Evolutionary conservation across 2,888 invertebrate species (phyloP).

Genomic region (Pandemis cinnamomeana): DNA sequence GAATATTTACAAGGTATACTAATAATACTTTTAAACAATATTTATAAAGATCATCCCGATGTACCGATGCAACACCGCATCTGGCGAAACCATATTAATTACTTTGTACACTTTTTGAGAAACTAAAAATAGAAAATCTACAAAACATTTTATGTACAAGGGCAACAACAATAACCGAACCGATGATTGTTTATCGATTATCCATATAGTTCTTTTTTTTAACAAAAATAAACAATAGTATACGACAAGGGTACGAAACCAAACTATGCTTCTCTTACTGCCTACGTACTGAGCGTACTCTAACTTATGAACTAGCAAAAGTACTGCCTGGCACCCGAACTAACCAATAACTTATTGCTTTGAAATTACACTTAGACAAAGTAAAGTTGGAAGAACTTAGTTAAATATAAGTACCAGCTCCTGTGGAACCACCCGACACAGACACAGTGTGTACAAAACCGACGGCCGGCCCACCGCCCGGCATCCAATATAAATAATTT

Average conservation of each 20-base stretch:
- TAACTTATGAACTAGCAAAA: constrained; percentile 60
- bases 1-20: constrained; percentile 79
- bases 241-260: constrained; percentile 42
- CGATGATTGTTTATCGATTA: constrained; percentile 63
- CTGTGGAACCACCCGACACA: constrained; percentile 54
- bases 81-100: constrained; percentile 69
- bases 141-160: constrained; percentile 81
- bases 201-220: constrained; percentile 52
- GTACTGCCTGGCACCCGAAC: constrained; percentile 64
- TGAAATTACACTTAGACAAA: constrained; percentile 55
- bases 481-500: constrained; percentile 73
- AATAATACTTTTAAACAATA: constrained; percentile 84
- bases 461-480: constrained; percentile 50
- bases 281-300: constrained; percentile 55
- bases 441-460: constrained; percentile 61
- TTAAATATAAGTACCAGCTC: constrained; percentile 48
- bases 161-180: constrained; percentile 78
- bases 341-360: constrained; percentile 62
- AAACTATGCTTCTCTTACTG: constrained; percentile 50
- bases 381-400: constrained; percentile 68
- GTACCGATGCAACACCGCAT: constrained; percentile 65
- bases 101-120: constrained; percentile 80
- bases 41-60: constrained; percentile 74
- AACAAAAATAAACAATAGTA: constrained; percentile 61
- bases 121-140: constrained; percentile 82